Evolutionary conservation across 2,113 vertebrate species (phyloP).

Genomic region (Sprattus sprattus): DNA sequence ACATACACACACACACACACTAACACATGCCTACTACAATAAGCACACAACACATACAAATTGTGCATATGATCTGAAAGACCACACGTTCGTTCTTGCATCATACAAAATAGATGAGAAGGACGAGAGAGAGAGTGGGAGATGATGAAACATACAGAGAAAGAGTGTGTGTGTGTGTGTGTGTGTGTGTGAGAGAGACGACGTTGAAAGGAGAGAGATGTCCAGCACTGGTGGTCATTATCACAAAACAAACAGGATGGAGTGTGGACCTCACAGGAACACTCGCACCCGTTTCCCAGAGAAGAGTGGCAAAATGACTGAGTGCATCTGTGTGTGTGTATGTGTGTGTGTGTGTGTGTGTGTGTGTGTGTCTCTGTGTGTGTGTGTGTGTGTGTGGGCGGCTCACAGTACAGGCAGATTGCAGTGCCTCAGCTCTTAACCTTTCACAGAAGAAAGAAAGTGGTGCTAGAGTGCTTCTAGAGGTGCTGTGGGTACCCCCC

Average conservation of each 20-base stretch:
- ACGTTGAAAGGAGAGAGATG: neutral
- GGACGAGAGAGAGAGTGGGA: conserved; percentile 21
- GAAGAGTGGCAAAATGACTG: neutral
- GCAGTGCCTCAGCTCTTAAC: conserved; percentile 36
- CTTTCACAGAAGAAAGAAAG: conserved; percentile 35
- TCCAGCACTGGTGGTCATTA: neutral
- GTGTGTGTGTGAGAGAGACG: too few relatives aligned
- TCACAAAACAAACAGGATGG: neutral
- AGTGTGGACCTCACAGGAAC: neutral
- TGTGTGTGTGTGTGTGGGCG: conserved; percentile 13
- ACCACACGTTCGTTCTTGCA: neutral
- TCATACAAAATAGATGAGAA: neutral
- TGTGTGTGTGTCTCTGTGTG: conserved; percentile 20
- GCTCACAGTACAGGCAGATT: conserved; percentile 33
- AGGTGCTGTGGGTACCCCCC: conserved; percentile 10
- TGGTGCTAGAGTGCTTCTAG: conserved; percentile 27
- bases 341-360: conserved; percentile 15
- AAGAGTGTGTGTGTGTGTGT: conserved; percentile 13
- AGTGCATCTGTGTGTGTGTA: neutral
- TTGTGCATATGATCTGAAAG: neutral
- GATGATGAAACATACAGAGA: conserved; percentile 32
- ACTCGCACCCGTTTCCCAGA: neutral
- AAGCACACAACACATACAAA: neutral
- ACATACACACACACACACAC: conserved; percentile 2
- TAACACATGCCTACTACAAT: neutral